Evolutionary conservation across 2,797 vertebrate species (phyloP), one percentile per base, ranked within the genome.

Genomic region (Cynodonichthys magdalenae): DNA sequence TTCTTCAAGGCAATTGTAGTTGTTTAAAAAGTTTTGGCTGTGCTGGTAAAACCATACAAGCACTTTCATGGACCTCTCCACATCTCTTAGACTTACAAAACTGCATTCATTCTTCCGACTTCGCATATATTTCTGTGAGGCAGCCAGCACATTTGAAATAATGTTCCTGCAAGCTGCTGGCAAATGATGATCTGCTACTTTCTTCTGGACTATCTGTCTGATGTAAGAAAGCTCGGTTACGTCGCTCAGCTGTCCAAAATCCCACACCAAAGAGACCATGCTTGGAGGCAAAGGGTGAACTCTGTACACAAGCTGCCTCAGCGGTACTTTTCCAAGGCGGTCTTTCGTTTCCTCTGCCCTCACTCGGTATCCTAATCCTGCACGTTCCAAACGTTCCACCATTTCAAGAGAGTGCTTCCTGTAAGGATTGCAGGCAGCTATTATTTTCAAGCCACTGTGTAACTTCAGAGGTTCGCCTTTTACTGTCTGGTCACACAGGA

Each of bases 381-480:
- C 94, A 69, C 79, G 77, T 69, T 95, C 94, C 74, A 95, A 77
- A 4, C 92, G 91, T 34, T 91, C 20, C 24, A 95, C 89, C 91
- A 94, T 93, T 29, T 87, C 79, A 52, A 52, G 28, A 15, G 90
- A 90, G 81, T 94, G 94, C 52, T 77, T 93, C 72, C 92, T 91
- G 87, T 95, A 95, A 15, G 94, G 94, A 70, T 95, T 95, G 77
- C 94, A 95, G 48, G 94, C 93, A 17, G 94, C 93, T 66, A 95
- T 93, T 65, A 95, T 92, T 69, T 94, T 93, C 31, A 95, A 80
- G 36, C 92, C 87, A 0, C 82, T 82, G 14, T 84, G 58, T 55
- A 69, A 6, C 27, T 76, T 85, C 45, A 95, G 81, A 45, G 74
- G 81, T 53, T 67, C 14, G 24, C 94, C 93, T 14, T 85, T 74